These are phyloP conservation scores for Micrasema longulum DNA, from an alignment of 1,140 invertebrate genomes.

Conservation along the genomic window DNA sequence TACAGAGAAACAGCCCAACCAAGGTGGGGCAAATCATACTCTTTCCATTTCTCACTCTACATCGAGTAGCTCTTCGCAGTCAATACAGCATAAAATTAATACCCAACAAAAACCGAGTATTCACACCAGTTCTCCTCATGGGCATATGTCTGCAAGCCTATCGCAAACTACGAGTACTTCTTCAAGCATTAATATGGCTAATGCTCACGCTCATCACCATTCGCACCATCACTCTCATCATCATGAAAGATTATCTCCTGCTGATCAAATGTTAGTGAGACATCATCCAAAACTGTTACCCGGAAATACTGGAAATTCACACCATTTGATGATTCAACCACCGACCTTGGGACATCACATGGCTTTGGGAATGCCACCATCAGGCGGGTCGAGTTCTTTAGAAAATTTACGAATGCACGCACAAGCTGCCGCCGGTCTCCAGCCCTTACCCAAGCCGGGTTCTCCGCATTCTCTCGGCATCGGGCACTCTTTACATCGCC, in stretches of 20 bases:
- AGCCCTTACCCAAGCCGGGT: conserved; percentile 63
- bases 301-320: conserved; percentile 68
- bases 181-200: conserved; percentile 65
- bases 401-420: conserved; percentile 67
- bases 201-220: conserved; percentile 68
- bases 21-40: conserved; percentile 69
- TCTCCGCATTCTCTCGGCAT: conserved; percentile 69
- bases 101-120: conserved; percentile 66
- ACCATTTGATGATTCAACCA: conserved; percentile 74
- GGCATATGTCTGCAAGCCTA: conserved; percentile 65
- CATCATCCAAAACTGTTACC: conserved; percentile 70
- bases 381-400: conserved; percentile 67
- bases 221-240: conserved; percentile 70
- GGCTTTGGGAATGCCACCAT: conserved; percentile 67
- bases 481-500: conserved; percentile 63
- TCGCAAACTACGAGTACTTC: conserved; percentile 67
- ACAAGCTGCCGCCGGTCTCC: conserved; percentile 69
- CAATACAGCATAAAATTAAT: conserved; percentile 72
- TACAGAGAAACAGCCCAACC: conserved; percentile 70
- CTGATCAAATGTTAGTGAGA: conserved; percentile 66
- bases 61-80: conserved; percentile 72
- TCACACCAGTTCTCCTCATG: conserved; percentile 68
- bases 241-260: conserved; percentile 67
- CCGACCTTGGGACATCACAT: conserved; percentile 69
- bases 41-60: conserved; percentile 76